A percentile compares a stretch with the other conserved stretches of the same genome.
These are phyloP conservation scores for Marasmarcha lunaedactyla DNA, from an alignment of 2,888 invertebrate species.

Conservation along the genomic window DNA sequence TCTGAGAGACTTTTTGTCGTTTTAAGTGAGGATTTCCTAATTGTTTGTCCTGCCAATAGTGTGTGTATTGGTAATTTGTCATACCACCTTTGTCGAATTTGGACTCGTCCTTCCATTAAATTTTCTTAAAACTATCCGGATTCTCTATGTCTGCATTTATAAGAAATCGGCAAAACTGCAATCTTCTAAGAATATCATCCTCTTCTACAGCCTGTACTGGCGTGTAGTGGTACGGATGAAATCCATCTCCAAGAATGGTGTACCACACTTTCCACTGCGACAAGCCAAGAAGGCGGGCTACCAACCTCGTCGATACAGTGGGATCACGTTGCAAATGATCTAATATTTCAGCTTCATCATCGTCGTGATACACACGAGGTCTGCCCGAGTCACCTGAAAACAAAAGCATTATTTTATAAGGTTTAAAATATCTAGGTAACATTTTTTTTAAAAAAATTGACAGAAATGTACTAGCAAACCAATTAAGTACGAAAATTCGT, in stretches of 20 bases:
- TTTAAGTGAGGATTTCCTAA: not conserved
- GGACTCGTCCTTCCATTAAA: not conserved
- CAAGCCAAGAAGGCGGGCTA: conserved; percentile 2
- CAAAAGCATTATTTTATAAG: not conserved
- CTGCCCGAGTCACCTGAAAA: not conserved
- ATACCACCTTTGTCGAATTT: not conserved
- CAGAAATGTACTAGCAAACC: conserved; percentile 1
- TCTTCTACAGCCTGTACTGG: not conserved
- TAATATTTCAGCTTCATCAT: conserved; percentile 13
- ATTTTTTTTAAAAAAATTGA: not conserved
- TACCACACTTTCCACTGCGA: conserved; percentile 5
- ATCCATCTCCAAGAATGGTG: conserved; percentile 2
- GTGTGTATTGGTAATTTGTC: too few relatives aligned
- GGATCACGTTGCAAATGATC: conserved; percentile 3
- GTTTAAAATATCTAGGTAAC: conserved; percentile 1
- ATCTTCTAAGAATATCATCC: conserved; percentile 1
- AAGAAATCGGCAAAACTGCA: conserved; percentile 4
- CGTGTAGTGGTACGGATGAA: conserved; percentile 3
- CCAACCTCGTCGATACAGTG: not conserved
- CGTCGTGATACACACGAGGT: not conserved
- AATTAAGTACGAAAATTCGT: not conserved
- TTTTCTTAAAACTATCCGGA: not conserved
- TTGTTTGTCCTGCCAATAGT: conserved; percentile 2
- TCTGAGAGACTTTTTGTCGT: not conserved
- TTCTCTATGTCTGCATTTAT: conserved; percentile 3